phyloP scores from a whole-genome alignment of 2,888 invertebrate genomes.

The Pristionchus entomophagus region DNA sequence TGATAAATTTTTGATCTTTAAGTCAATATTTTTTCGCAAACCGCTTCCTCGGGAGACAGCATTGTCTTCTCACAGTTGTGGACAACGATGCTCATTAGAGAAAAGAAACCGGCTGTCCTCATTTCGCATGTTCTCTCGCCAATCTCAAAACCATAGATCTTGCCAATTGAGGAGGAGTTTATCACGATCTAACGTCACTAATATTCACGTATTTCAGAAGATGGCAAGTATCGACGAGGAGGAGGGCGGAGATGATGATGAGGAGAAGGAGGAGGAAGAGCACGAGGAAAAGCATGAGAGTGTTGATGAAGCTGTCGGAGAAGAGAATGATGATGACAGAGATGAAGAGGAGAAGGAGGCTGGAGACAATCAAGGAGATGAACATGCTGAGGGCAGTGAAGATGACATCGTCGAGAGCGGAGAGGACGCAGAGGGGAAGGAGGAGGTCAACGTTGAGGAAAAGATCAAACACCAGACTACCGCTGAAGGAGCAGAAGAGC shows the following conservation, averaged over 20 bases:
- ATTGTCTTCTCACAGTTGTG: too few species aligned
- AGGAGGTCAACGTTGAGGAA: neutral
- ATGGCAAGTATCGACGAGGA: conserved; percentile 43
- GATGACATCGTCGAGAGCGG: neutral
- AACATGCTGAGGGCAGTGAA: neutral
- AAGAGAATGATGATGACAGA: neutral
- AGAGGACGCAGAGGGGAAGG: neutral
- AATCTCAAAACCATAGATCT: too few species aligned
- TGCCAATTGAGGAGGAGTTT: too few species aligned
- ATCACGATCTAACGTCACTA: too few species aligned
- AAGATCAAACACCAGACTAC: neutral
- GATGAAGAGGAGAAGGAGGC: neutral
- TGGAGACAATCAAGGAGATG: neutral
- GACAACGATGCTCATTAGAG: too few species aligned
- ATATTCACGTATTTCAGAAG: neutral
- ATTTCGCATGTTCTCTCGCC: too few species aligned
- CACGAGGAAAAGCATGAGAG: neutral
- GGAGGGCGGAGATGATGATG: neutral
- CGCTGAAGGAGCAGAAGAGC: neutral
- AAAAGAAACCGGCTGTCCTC: too few species aligned
- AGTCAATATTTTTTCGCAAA: too few species aligned
- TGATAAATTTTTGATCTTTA: neutral
- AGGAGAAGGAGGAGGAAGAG: neutral
- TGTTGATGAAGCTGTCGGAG: neutral
- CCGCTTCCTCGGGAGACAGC: neutral